phyloP scores from a whole-genome alignment of 2,888 invertebrate genomes.

The Apotomis turbidana region DNA sequence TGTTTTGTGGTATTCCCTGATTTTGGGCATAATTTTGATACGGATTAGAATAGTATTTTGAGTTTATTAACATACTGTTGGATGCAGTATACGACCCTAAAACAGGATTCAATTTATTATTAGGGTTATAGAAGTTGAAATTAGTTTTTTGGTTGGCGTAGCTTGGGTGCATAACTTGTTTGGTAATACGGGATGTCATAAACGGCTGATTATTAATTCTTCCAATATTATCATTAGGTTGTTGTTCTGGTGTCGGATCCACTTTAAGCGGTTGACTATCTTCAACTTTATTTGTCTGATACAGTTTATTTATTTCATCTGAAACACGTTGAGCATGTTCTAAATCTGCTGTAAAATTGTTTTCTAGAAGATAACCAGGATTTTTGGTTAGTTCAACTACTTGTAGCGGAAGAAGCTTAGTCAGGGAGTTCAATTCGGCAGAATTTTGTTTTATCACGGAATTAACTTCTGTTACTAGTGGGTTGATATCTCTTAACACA shows the following conservation, averaged over 20 bases:
- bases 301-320: conserved; percentile 14
- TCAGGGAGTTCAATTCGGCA: background rate
- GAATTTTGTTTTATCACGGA: background rate
- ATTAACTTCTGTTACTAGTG: too few relatives aligned
- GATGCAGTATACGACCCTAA: background rate
- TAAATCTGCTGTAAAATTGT: conserved; percentile 3
- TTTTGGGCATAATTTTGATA: background rate
- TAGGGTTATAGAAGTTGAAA: background rate
- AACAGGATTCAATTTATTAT: background rate
- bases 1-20: background rate
- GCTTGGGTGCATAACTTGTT: background rate
- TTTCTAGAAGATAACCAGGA: background rate
- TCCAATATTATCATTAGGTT: background rate
- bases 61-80: background rate
- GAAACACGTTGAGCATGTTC: conserved; percentile 8
- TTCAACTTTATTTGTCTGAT: conserved; percentile 1
- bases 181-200: background rate
- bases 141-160: background rate
- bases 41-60: conserved; percentile 12
- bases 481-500: too few relatives aligned
- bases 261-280: background rate
- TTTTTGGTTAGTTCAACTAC: conserved; percentile 7
- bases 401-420: background rate
- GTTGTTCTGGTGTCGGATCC: background rate
- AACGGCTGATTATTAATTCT: conserved; percentile 2